Base-by-base conservation (phyloP, 2,888 invertebrate species). In the Andrena fulva region DNA sequence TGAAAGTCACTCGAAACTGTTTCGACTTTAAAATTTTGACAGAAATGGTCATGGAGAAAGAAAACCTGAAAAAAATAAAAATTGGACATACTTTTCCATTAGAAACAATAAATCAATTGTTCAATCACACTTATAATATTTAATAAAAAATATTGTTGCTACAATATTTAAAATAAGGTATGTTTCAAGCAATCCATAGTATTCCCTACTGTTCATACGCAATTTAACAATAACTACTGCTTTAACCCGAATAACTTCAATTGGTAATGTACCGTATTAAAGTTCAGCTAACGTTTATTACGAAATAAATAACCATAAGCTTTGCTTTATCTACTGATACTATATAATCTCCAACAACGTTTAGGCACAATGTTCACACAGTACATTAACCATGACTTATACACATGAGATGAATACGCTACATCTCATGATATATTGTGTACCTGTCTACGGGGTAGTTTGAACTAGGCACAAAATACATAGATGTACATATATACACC, bases 321-420 rank as follows among this genome's bases (percentile, higher is more conserved):
- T 29, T 59, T 64, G 59, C 50, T 72, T 81, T 71, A 75, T 70
- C 54, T 68, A 10, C 60, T 64, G 54, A 29, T n/a, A 50, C 50
- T 67, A 67, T 16, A 67, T 67, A 70, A 20, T 12, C 20, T 27
- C 16, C 6, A 60, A 62, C 60, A 27, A 63, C 56, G 27, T 59
- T 48, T 69, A 66, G 59, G 50, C 70, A 67, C 75, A 70, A 80
- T 67, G 74, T 54, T 80, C 62, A 71, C 67, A 80, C 80, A 63
- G 80, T 74, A 67, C 81, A 80, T 80, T 82, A 82, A 82, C 79
- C 74, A 69, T 74, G 74, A 75, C 67, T 71, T 78, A 62, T 56
- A 78, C 59, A 62, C 63, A 67, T 29, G 24, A 63, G 52, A 70
- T 27, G n/a, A 70, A 66, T 70, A 60, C 56, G 62, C 27, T 31